Evolutionary conservation across 2,113 vertebrate genomes (phyloP).

Genomic region (Sphyrna mokarran): DNA sequence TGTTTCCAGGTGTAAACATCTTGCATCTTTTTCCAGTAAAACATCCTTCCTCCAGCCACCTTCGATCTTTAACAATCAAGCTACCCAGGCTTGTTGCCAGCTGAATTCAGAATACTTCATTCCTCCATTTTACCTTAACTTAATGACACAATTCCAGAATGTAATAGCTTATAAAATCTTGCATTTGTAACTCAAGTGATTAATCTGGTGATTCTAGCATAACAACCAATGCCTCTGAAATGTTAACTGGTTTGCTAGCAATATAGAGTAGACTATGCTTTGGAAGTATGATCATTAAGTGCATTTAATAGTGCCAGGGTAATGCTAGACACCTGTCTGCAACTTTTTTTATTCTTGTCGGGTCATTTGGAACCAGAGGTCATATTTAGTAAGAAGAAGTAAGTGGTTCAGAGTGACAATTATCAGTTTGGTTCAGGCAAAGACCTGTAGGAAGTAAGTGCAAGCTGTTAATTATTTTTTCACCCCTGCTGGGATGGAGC

Average conservation of each 20-base stretch:
- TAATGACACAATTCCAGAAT: no score
- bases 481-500: background rate
- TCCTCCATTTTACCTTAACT: no score
- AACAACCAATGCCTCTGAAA: background rate
- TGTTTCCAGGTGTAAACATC: no score
- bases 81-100: no score
- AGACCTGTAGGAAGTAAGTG: background rate
- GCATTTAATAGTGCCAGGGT: background rate
- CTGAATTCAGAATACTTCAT: no score
- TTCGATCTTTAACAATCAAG: no score
- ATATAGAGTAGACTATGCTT: background rate
- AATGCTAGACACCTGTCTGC: background rate
- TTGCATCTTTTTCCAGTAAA: no score
- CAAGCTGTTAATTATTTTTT: background rate
- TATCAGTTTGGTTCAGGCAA: background rate
- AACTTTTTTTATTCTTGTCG: background rate
- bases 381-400: background rate
- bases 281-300: background rate
- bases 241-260: background rate
- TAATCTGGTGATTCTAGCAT: background rate
- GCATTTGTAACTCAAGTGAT: background rate
- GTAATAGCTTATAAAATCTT: no score
- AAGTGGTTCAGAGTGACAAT: background rate
- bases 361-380: background rate
- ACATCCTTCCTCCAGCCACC: no score